Percentiles rank a stretch among this genome's conserved stretches.
phyloP scores from a whole-genome alignment of 2,797 vertebrate species.

The Smutsia gigantea region DNA sequence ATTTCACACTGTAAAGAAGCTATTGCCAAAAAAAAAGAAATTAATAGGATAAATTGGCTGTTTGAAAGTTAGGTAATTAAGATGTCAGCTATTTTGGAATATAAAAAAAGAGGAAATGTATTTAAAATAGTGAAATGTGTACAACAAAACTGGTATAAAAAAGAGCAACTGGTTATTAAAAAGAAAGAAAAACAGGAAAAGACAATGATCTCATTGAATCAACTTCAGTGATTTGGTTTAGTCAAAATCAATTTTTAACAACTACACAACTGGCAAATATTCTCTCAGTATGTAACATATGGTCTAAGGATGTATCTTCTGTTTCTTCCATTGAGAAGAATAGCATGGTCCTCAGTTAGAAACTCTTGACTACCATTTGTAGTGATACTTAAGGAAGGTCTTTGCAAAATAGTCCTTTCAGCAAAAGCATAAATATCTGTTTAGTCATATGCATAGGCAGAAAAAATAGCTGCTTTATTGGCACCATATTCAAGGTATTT shows the following conservation, averaged over 20 bases:
- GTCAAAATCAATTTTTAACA: slow-evolving; percentile 45
- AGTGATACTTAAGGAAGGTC: neutral
- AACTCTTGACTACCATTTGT: slow-evolving; percentile 48
- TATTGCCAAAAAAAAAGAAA: neutral
- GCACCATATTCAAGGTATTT: neutral
- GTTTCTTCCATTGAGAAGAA: neutral
- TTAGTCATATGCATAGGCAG: neutral
- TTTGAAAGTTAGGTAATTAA: neutral
- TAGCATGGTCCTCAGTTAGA: neutral
- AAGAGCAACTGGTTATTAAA: neutral
- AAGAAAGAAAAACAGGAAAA: neutral
- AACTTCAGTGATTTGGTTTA: neutral
- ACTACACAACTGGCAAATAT: neutral
- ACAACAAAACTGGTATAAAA: neutral
- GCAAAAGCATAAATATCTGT: slow-evolving; percentile 24
- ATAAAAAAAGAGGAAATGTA: neutral
- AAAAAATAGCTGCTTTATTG: slow-evolving; percentile 26
- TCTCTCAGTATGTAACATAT: neutral
- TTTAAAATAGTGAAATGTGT: neutral
- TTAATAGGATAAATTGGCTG: neutral
- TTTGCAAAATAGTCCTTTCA: slow-evolving; percentile 55
- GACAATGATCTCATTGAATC: slow-evolving; percentile 1
- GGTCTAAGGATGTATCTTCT: neutral
- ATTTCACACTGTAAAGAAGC: slow-evolving; percentile 50
- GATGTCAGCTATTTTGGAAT: neutral